phyloP scores from a whole-genome alignment of 1,140 invertebrate genomes.

The Andrena cerasifolii region DNA sequence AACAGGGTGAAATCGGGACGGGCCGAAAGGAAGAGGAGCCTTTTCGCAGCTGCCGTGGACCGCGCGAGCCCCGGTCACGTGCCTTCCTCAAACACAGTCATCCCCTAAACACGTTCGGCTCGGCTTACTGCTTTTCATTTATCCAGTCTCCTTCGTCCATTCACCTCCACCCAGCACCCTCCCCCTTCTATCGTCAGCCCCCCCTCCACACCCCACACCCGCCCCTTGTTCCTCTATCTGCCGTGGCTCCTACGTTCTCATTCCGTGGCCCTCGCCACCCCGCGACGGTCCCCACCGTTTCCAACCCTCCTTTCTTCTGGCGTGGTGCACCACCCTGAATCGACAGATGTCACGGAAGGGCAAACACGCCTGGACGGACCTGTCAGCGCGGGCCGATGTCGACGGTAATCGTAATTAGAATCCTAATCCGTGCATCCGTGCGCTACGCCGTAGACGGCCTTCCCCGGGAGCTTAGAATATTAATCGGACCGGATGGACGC shows the following conservation, averaged over 20 bases:
- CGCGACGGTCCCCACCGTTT: background rate
- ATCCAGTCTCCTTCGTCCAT: conserved; percentile 30
- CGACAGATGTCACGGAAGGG: conserved; percentile 67
- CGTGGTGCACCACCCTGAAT: conserved; percentile 46
- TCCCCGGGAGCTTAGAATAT: conserved; percentile 18
- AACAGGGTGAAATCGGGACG: conserved; percentile 47
- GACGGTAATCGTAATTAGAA: conserved; percentile 66
- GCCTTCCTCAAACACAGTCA: conserved; percentile 60
- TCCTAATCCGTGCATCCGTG: conserved; percentile 54
- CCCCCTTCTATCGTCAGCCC: background rate
- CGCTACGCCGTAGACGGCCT: conserved; percentile 26
- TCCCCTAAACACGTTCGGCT: conserved; percentile 60
- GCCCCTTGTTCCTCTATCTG: background rate
- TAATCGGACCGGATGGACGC: conserved; percentile 1
- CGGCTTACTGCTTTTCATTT: conserved; percentile 69
- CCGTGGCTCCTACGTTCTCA: conserved; percentile 24
- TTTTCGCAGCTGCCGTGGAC: conserved; percentile 66
- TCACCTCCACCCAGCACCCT: conserved; percentile 2
- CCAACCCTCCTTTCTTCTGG: conserved; percentile 48
- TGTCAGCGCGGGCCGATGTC: conserved; percentile 58
- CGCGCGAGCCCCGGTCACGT: conserved; percentile 61
- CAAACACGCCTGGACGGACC: conserved; percentile 54
- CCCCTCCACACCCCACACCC: too few species aligned
- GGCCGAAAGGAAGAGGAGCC: conserved; percentile 49
- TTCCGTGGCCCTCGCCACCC: background rate